phyloP scores from a whole-genome alignment of 2,888 invertebrate species.

The Scelioninae gen. 2 region DNA sequence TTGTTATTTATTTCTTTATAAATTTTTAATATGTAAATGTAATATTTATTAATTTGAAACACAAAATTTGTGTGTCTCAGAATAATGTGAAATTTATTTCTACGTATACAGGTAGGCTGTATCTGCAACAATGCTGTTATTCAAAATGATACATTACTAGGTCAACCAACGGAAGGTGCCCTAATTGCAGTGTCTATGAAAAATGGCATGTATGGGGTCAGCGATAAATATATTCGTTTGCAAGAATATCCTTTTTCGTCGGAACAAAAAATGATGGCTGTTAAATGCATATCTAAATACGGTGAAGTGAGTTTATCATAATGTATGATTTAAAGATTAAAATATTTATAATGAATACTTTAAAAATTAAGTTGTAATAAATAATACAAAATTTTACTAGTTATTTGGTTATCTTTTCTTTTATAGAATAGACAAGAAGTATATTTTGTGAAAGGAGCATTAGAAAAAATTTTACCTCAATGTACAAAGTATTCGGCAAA shows the following conservation, averaged over 20 bases:
- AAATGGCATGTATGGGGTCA: slow-evolving; percentile 88
- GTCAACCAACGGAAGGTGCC: slow-evolving; percentile 99
- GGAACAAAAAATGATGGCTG: slow-evolving; percentile 99
- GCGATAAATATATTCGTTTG: slow-evolving; percentile 87
- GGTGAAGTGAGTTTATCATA: slow-evolving; percentile 80
- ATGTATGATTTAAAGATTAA: no score
- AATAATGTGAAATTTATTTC: no score
- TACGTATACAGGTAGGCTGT: slow-evolving; percentile 81
- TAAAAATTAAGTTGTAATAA: no score
- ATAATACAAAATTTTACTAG: not conserved
- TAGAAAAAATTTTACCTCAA: slow-evolving; percentile 91
- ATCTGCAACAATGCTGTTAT: slow-evolving; percentile 97
- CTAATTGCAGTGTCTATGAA: slow-evolving; percentile 94
- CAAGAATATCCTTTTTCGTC: slow-evolving; percentile 97
- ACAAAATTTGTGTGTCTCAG: no score
- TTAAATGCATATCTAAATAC: slow-evolving; percentile 90
- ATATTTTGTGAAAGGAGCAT: slow-evolving; percentile 95
- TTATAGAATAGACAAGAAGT: slow-evolving; percentile 82
- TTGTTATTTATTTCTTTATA: no score
- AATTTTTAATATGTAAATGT: no score
- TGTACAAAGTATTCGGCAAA: slow-evolving; percentile 88
- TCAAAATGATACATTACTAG: slow-evolving; percentile 88
- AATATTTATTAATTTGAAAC: no score
- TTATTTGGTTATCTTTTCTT: slow-evolving; percentile 8
- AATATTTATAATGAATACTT: no score